Evolutionary conservation across 1,140 invertebrate species (phyloP).

Genomic region (Bombus balteatus): DNA sequence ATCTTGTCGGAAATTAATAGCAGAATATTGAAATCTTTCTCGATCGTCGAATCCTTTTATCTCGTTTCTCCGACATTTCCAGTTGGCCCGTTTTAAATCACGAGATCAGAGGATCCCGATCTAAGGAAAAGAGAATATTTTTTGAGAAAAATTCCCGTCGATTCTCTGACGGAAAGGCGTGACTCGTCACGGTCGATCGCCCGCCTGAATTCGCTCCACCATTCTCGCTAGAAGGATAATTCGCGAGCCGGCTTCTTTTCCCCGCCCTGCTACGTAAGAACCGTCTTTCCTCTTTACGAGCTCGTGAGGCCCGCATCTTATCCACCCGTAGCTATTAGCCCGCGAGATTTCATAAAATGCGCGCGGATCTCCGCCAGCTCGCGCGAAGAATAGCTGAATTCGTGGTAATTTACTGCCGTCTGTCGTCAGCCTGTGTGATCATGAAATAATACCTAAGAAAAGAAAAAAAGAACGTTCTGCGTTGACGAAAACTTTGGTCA

Average conservation of each 20-base stretch:
- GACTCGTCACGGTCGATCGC: constrained; percentile 21
- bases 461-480: background rate
- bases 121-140: background rate
- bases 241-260: constrained; percentile 9
- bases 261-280: background rate
- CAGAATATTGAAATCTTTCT: background rate
- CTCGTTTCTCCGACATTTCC: background rate
- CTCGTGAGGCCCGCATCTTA: constrained; percentile 38
- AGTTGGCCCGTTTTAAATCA: background rate
- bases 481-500: background rate
- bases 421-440: background rate
- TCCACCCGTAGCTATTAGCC: constrained; percentile 38
- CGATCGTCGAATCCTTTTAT: background rate
- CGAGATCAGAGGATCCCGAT: background rate
- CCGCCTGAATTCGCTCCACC: background rate
- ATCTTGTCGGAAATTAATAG: background rate
- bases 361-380: background rate
- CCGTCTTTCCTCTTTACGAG: constrained; percentile 50
- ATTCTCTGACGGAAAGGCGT: background rate
- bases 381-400: constrained; percentile 4
- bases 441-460: background rate
- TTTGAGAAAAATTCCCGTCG: background rate
- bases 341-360: constrained; percentile 48
- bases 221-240: background rate
- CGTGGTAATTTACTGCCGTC: background rate